A percentile compares a stretch with the other conserved stretches of the same genome.
Conservation (phyloP, 1,140 invertebrate genomes). For the Drosophila miranda region DNA sequence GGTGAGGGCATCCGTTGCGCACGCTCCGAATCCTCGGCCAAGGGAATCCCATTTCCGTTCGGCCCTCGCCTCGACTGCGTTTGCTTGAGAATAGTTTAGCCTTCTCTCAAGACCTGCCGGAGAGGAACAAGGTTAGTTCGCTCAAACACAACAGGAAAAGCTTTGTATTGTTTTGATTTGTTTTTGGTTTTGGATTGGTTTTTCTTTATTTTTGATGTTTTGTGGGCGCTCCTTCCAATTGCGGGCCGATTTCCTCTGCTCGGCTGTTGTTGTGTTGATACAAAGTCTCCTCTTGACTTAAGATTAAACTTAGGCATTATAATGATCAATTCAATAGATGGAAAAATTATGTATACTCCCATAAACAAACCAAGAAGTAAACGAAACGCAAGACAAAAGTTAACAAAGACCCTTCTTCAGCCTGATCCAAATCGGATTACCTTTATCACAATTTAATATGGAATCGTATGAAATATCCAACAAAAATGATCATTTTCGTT, state of each 20-base stretch:
- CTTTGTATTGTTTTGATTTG: conserved; percentile 60
- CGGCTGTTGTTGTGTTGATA: conserved; percentile 14
- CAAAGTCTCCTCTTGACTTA: conserved; percentile 53
- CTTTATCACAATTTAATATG: conserved; percentile 13
- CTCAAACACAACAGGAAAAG: conserved; percentile 82
- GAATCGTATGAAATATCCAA: neutral
- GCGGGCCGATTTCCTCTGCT: conserved; percentile 37
- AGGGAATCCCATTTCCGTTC: conserved; percentile 42
- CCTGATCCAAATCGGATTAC: neutral
- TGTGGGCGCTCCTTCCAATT: conserved; percentile 18
- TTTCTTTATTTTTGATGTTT: conserved; percentile 31
- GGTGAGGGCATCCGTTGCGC: conserved; percentile 42
- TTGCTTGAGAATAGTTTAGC: conserved; percentile 72
- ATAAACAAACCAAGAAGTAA: conserved; percentile 31
- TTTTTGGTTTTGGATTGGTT: conserved; percentile 38
- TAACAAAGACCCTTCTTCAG: neutral
- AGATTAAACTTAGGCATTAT: conserved; percentile 63
- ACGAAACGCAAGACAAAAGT: conserved; percentile 18
- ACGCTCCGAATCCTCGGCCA: conserved; percentile 48
- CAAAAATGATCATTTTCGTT: conserved; percentile 5
- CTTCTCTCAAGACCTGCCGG: conserved; percentile 82
- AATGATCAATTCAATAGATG: conserved; percentile 44
- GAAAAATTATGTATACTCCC: conserved; percentile 39
- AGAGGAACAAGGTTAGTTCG: conserved; percentile 83
- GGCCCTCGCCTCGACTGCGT: conserved; percentile 10